Percentiles rank a stretch among this genome's conserved stretches.
Conservation (phyloP, 1,140 invertebrate species). For the Eurytemora carolleeae region DNA sequence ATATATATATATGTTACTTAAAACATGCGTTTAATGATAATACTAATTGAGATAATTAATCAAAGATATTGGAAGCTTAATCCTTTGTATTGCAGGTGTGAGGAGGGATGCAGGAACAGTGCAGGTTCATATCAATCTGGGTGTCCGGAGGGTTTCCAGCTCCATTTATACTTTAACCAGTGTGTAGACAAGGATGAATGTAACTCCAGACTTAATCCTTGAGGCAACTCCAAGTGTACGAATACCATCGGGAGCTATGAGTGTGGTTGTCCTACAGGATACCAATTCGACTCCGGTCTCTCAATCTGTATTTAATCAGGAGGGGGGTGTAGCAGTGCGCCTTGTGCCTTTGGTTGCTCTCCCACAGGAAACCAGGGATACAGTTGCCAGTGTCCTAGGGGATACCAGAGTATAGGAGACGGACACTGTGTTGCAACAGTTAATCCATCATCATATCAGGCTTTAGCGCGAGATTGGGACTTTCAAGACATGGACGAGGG, state of each 20-base stretch:
- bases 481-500: slow-evolving; percentile 31
- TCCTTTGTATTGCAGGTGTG: no score
- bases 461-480: slow-evolving; percentile 46
- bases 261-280: slow-evolving; percentile 31
- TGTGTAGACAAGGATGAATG: slow-evolving; percentile 57
- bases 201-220: slow-evolving; percentile 29
- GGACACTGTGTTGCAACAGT: slow-evolving; percentile 15
- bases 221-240: slow-evolving; percentile 28
- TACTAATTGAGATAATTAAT: slow-evolving; percentile 8
- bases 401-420: slow-evolving; percentile 9
- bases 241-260: slow-evolving; percentile 26
- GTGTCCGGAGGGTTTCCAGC: slow-evolving; percentile 45
- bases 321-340: slow-evolving; percentile 30
- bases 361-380: slow-evolving; percentile 38
- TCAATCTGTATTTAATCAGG: slow-evolving; percentile 45
- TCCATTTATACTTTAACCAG: slow-evolving; percentile 46
- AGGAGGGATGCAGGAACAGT: slow-evolving; percentile 32
- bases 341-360: slow-evolving; percentile 44
- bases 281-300: slow-evolving; percentile 44
- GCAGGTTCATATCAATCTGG: slow-evolving; percentile 45
- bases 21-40: slow-evolving; percentile 15
- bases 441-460: slow-evolving; percentile 22
- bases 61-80: background rate
- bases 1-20: slow-evolving; percentile 3
- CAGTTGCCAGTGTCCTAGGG: slow-evolving; percentile 48